A percentile compares a stretch with the other conserved stretches of the same genome.
phyloP scores from a whole-genome alignment of 2,113 vertebrate genomes.

The Hemibagrus wyckioides region DNA sequence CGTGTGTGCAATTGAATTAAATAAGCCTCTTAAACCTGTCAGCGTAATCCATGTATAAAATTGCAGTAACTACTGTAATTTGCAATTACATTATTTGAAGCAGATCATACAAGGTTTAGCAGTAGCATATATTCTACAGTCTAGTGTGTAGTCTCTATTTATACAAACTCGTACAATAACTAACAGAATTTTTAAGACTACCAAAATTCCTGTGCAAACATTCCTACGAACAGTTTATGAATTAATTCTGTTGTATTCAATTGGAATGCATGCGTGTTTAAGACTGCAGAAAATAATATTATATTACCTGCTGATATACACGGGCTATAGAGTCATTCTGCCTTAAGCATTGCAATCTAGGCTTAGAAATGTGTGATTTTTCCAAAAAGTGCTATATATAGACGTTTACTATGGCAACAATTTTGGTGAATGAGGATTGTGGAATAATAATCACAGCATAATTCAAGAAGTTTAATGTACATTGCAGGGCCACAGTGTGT shows the following conservation, averaged over 20 bases:
- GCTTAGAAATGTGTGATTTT: not conserved
- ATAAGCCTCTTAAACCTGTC: not conserved
- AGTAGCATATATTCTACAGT: no score
- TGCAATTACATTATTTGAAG: no score
- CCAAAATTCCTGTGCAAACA: not conserved
- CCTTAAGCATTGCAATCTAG: not conserved
- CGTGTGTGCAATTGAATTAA: no score
- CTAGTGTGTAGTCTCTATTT: not conserved
- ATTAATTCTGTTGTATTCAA: not conserved
- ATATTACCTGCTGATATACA: not conserved
- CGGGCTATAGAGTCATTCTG: not conserved
- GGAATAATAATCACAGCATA: not conserved
- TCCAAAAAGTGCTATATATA: not conserved
- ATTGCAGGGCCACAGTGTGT: conserved; percentile 48
- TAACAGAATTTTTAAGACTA: not conserved
- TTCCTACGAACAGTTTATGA: not conserved
- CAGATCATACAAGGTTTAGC: no score
- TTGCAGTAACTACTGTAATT: no score
- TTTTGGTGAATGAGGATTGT: not conserved
- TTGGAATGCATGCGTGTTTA: not conserved
- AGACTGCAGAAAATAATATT: not conserved
- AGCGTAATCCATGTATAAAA: no score
- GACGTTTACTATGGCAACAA: not conserved
- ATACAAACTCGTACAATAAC: not conserved
- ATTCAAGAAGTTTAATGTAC: not conserved